Evolutionary conservation across 2,113 vertebrate species (phyloP), one percentile per base, ranked within the genome.

Genomic region (human): DNA sequence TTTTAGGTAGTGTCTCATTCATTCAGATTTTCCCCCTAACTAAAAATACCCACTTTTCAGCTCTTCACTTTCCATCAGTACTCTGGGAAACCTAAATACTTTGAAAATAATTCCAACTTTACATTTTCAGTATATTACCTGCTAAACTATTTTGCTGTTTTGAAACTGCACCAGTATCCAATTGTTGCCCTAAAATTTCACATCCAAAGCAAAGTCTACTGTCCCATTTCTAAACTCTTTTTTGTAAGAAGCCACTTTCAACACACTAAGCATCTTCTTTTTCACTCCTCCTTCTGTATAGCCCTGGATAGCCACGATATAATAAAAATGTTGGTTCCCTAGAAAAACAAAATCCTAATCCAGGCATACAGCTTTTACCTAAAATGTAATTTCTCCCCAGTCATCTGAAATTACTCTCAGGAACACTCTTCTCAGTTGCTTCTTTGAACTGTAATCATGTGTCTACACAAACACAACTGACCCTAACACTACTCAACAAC

Each of bases 291-390:
- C 52, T 64, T 35, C 83, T 92, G 38, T 45, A 78, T 0, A 75
- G 75, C 2, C 43, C 57, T 90, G 3, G 0, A 66, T 40, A 32
- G 85, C 64, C n/a, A 84, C 20, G 13, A 8, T 48, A 0, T 91
- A 66, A 0, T 91, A 66, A 92, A 97, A 96, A 76, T 40, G 22
- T 23, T 86, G 45, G 40, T 68, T 83, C 18, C 40, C 90, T 87
- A 86, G 38, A 72, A 94, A 97, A 93, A 25, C 20, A 96, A 97
- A 96, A 96, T 83, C 66, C 80, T 79, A 90, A 96, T 59, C 64
- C 38, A 90, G 40, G 35, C n/a, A 78, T 50, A 79, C 55, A 45
- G 3, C 75, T 94, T 94, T 52, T 64, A 13, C 18, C 35, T 96
- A 93, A 88, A 89, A 96, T 64, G 72, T 59, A 68, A 94, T 85